Evolutionary conservation across 1,140 invertebrate species (phyloP), one percentile per base, ranked within the genome.

Genomic region (Zophobas atratus): DNA sequence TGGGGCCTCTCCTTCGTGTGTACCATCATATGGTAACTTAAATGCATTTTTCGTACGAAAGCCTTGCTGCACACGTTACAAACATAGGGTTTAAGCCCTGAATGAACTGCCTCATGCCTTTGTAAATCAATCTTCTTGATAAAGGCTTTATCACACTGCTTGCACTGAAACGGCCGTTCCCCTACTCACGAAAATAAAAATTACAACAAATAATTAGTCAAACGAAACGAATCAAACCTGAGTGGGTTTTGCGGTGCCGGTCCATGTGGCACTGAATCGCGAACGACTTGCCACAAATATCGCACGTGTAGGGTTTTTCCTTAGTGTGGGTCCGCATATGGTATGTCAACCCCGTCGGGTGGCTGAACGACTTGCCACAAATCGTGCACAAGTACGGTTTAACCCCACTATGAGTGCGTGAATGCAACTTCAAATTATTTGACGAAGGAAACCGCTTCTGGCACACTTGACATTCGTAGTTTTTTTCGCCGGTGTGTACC

Each of bases 21-120:
- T n/a, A 82, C 71, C 80, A 82, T 83, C 67, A 80, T 81, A 51
- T 84, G 83, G 56, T 82, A 82, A 4, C 76, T 80, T 43, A 84
- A 77, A 76, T 83, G 79, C 6, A 80, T 78, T 48, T 76, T 78
- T 51, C 81, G 79, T 33, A 82, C 70, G 82, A 97, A 97, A 38
- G 92, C 88, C 79, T 94, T 93, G 0, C 89, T 88, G 82, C 93
- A 94, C 0, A 91, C 81, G 43, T 88, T 85, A 81, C 94, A 96
- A n/a, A 87, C 84, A 74, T 92, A 90, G 0, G 90, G 92, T 33
- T 92, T 90, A 75, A 91, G 88, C n/a, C 89, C 89, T 6, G 89
- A 89, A 73, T 92, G 90, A 8, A 91, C 90, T 43, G 90, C 87
- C 8, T 90, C 85, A 81, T 94, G 93, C 20, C 82, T 74, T 70